Conservation (phyloP, 2,797 vertebrate species). For the Aphelocoma californica region DNA sequence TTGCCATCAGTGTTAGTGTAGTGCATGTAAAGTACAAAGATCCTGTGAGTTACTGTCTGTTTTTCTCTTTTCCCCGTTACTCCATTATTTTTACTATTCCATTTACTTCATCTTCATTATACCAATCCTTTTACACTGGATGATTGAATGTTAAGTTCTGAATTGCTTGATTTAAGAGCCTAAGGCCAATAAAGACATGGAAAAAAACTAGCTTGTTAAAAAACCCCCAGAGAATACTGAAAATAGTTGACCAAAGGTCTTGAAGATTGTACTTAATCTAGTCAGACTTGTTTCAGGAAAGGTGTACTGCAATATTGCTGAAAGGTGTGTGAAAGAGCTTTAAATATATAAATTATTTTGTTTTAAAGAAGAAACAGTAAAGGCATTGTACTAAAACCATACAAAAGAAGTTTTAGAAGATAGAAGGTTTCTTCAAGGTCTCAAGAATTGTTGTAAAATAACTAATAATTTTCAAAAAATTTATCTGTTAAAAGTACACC, state of each 20-base stretch:
- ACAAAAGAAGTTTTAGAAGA: not conserved
- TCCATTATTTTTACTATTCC: not conserved
- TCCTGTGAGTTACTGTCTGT: not conserved
- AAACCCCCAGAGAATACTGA: not conserved
- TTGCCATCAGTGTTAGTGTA: not conserved
- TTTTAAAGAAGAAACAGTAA: not conserved
- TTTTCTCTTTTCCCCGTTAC: not conserved
- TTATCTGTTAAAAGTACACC: not conserved
- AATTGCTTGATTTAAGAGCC: not conserved
- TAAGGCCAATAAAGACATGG: not conserved
- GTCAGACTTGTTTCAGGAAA: not conserved
- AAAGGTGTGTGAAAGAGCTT: not conserved
- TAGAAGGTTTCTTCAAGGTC: not conserved
- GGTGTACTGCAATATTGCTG: not conserved
- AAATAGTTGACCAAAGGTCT: not conserved
- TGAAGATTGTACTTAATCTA: not conserved
- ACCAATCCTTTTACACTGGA: not conserved
- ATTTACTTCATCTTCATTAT: not conserved
- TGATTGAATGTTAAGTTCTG: not conserved
- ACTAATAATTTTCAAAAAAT: not conserved
- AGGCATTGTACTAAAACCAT: not conserved
- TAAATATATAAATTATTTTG: not conserved
- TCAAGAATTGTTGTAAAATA: not conserved
- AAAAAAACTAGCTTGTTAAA: not conserved
- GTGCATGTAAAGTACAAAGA: not conserved